Base-by-base conservation (phyloP, 2,113 vertebrate genomes). In the Malurus alboscapulatus region DNA sequence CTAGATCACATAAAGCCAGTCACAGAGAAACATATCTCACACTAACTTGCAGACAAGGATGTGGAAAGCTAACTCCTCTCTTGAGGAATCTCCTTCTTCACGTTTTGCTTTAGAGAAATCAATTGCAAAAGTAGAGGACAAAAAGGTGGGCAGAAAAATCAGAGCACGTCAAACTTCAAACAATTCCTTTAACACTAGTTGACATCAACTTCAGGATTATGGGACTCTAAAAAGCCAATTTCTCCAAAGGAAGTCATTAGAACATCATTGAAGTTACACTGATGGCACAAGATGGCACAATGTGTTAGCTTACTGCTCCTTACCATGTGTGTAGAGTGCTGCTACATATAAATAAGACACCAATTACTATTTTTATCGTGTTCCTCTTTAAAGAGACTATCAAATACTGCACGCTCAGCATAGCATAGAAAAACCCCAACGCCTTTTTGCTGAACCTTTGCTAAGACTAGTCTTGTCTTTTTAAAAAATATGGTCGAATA, bases 311-410 rank as follows among this genome's bases (percentile, higher is more conserved):
- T 29, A 40, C 61, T 40, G 34, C 75, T 91, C 63, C 76, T 79
- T 55, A 82, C 81, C 38, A 27, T 36, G 47, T 16, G 32, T 53
- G 74, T 7, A 72, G 44, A 62, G 61, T 47, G 71, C 42, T 80
- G 63, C 51, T 54, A 53, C 42, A 80, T 48, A 63, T 34, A 93
- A 73, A 53, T 66, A 73, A 94, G 87, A 88, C n/a, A 92, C 45
- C 17, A 4, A 58, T 63, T 76, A 63, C 87, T 95, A 94, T 91
- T 94, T 94, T 92, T 91, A 96, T 53, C 51, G 42, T 24, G 67
- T 12, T 82, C 58, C 75, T 92, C 71, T 69, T 69, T 32, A 29
- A 47, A 89, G 34, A 68, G 13, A 42, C 75, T 86, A 95, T 90
- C 63, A 5, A 66, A 94, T 90, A 54, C 51, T 47, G 63, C 90